Evolutionary conservation across 1,140 invertebrate genomes (phyloP).

Genomic region (Eriosoma lanigerum): DNA sequence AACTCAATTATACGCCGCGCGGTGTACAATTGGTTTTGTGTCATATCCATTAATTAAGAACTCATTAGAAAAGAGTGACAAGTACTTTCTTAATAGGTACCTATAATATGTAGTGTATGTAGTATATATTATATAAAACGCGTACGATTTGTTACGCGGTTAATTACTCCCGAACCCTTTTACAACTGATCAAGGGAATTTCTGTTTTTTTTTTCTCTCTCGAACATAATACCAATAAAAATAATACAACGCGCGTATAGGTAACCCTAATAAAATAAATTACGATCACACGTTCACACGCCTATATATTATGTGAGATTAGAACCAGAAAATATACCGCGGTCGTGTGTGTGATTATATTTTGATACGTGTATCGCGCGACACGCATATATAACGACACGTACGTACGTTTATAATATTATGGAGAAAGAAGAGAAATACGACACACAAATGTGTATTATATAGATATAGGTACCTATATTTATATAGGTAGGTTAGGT

Average conservation of each 20-base stretch:
- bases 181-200: not conserved
- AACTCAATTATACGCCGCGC: slow-evolving; percentile 21
- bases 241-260: not conserved
- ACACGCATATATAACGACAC: no score
- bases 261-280: slow-evolving; percentile 26
- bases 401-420: not conserved
- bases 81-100: no score
- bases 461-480: no score
- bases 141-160: slow-evolving; percentile 38
- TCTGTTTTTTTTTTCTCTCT: slow-evolving; percentile 26
- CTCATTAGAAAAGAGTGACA: slow-evolving; percentile 4
- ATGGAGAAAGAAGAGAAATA: no score
- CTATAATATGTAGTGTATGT: not conserved
- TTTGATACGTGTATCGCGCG: not conserved
- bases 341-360: not conserved
- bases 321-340: slow-evolving; percentile 24
- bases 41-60: slow-evolving; percentile 30
- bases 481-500: no score
- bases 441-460: no score
- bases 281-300: slow-evolving; percentile 21
- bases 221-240: not conserved
- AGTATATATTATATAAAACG: no score
- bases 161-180: slow-evolving; percentile 21
- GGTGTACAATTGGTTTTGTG: not conserved
- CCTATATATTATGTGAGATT: not conserved